phyloP scores from a whole-genome alignment of 1,140 invertebrate genomes.

The Habropoda laboriosa region DNA sequence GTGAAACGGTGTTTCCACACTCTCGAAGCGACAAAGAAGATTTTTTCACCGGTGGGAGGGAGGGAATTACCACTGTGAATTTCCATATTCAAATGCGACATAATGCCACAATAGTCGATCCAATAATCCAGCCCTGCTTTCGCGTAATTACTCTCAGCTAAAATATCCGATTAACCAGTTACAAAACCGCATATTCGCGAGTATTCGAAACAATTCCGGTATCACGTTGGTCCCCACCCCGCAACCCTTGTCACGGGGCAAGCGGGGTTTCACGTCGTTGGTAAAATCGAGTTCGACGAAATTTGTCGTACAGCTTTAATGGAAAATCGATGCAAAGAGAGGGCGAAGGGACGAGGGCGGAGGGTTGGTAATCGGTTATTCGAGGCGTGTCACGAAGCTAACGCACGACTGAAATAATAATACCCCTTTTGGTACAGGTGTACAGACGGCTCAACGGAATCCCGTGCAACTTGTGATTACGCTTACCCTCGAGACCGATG shows the following conservation, averaged over 20 bases:
- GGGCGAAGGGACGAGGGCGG: too few species aligned
- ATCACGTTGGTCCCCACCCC: too few species aligned
- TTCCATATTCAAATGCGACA: background rate
- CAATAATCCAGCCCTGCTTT: background rate
- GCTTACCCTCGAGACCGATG: slow-evolving; percentile 90
- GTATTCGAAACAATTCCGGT: background rate
- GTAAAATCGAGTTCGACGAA: background rate
- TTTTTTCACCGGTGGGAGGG: too few species aligned
- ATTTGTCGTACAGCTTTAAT: background rate
- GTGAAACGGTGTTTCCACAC: too few species aligned
- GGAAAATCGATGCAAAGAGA: background rate
- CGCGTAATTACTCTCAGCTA: background rate
- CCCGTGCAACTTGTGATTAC: slow-evolving; percentile 4
- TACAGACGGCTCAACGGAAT: background rate
- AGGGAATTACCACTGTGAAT: background rate
- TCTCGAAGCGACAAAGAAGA: too few species aligned
- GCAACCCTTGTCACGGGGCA: too few species aligned
- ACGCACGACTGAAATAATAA: background rate
- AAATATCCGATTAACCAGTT: background rate
- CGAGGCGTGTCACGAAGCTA: background rate
- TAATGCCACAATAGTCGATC: background rate
- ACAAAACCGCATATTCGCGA: background rate
- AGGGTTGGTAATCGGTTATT: background rate
- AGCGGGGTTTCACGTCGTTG: fast-evolving
- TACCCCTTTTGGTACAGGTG: background rate